Percentiles rank a stretch among this genome's conserved stretches.
Conservation (phyloP, 92 coral and sea anemone species). For the Galaxea fascicularis region DNA sequence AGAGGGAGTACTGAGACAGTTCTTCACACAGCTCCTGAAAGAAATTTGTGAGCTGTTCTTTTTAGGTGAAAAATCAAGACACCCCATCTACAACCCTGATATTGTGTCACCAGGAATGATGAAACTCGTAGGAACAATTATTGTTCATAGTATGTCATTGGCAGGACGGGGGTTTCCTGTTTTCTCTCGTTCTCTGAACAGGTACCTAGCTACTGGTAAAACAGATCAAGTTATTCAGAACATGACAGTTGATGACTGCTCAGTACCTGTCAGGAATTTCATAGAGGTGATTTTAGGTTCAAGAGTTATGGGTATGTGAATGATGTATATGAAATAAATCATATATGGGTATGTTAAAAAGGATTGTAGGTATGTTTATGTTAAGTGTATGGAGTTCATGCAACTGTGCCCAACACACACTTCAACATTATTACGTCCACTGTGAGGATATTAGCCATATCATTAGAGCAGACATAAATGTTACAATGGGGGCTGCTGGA, state of each 20-base stretch:
- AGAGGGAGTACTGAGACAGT: slow-evolving; percentile 73
- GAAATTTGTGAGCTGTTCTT: slow-evolving; percentile 55
- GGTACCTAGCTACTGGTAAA: slow-evolving; percentile 70
- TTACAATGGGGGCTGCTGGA: too few species aligned
- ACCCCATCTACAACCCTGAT: slow-evolving; percentile 49
- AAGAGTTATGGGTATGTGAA: slow-evolving; percentile 15
- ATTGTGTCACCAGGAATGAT: slow-evolving; percentile 72
- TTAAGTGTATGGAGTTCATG: slow-evolving; percentile 14
- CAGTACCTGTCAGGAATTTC: slow-evolving; percentile 46
- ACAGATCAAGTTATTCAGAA: slow-evolving; percentile 53
- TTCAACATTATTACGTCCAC: too few species aligned
- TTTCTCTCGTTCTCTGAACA: slow-evolving; percentile 59
- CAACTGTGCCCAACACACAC: slow-evolving; percentile 27
- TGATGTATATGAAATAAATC: too few species aligned
- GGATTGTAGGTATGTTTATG: not conserved
- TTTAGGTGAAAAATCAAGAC: slow-evolving; percentile 41
- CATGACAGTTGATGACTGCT: slow-evolving; percentile 69
- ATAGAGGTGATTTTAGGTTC: slow-evolving; percentile 38
- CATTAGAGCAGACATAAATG: too few species aligned
- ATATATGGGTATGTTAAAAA: too few species aligned
- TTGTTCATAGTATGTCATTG: slow-evolving; percentile 70
- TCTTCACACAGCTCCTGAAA: slow-evolving; percentile 68
- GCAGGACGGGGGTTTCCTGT: slow-evolving; percentile 78
- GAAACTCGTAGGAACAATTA: slow-evolving; percentile 73
- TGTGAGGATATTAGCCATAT: too few species aligned